Base-by-base conservation (phyloP, 2,113 vertebrate genomes). In the Oncorhynchus kisutch region DNA sequence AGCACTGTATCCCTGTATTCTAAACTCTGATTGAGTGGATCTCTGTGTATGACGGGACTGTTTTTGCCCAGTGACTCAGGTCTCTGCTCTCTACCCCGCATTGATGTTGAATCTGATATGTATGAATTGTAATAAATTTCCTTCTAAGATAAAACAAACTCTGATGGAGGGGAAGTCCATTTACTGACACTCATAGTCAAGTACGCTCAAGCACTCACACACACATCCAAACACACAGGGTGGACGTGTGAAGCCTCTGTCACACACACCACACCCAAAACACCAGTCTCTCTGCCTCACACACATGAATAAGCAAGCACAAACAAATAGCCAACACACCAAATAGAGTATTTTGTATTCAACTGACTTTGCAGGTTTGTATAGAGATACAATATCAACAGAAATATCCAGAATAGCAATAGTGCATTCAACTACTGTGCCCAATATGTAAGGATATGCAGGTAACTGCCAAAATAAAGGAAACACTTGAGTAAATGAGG, bases 211-310 rank as follows among this genome's bases (percentile, higher is more conserved):
- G 18, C 54, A 57, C 54, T 16, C 39, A 45, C 39, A 45, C 39
- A 45, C 39, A 39, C 39, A 9, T 8, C 39, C 39, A 45, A 45
- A 57, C 54, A 18, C 5, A 68, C 31, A 1, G 64, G 9, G 54
- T 74, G 70, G 74, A 80, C 29, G 78, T 88, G 85, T 84, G 83
- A 90, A 64, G 70, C 24, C 72, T 84, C 5, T 83, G 22, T 74
- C 48, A 66, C 81, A 88, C 77, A 81, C 78, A 74, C 85, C 79
- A 76, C 89, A 85, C 88, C 89, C 88, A 76, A 67, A 71, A 48
- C 74, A 67, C 75, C 66, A 34, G 20, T 62, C n/a, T 24, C 59
- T 62, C 59, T 62, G n/a, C 13, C 59, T 22, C 54, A 57, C 18
- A 20, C 54, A 57, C 54, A 57, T 20, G 54, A 5, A 20, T 57